phyloP scores from a whole-genome alignment of 2,113 vertebrate species.

The Microtus richardsoni region DNA sequence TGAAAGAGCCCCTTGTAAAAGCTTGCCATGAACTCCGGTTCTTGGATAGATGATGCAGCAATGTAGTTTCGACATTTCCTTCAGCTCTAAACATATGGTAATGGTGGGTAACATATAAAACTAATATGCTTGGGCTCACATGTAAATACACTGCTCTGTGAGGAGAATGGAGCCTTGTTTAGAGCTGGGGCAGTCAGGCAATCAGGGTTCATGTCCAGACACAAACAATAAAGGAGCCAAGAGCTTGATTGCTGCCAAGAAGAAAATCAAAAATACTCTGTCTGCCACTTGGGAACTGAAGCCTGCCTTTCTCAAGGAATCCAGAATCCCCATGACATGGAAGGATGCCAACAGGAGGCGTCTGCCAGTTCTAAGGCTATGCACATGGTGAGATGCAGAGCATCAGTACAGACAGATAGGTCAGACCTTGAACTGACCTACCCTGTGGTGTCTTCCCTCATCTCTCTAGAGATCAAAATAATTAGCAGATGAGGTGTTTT shows the following conservation, averaged over 20 bases:
- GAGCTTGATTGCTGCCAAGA: background rate
- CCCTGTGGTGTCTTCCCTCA: background rate
- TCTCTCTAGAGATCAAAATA: background rate
- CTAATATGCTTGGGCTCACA: background rate
- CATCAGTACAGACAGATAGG: fast-evolving
- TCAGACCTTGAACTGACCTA: background rate
- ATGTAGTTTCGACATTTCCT: background rate
- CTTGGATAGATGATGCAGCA: background rate
- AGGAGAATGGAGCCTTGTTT: background rate
- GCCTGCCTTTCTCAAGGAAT: background rate
- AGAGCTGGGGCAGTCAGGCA: background rate
- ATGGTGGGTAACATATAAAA: background rate
- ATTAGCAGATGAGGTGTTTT: background rate
- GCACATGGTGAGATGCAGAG: background rate
- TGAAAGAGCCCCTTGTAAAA: background rate
- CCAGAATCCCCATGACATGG: background rate
- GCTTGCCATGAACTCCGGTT: background rate
- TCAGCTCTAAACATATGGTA: background rate
- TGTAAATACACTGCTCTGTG: background rate
- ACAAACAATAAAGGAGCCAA: background rate
- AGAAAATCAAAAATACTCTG: background rate
- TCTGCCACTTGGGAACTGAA: background rate
- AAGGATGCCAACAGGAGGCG: background rate
- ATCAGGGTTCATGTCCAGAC: background rate
- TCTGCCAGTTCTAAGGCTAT: background rate